These are phyloP conservation scores for Leptinotarsa rubiginosa DNA, from an alignment of 2,888 invertebrate genomes.

Conservation along the genomic window DNA sequence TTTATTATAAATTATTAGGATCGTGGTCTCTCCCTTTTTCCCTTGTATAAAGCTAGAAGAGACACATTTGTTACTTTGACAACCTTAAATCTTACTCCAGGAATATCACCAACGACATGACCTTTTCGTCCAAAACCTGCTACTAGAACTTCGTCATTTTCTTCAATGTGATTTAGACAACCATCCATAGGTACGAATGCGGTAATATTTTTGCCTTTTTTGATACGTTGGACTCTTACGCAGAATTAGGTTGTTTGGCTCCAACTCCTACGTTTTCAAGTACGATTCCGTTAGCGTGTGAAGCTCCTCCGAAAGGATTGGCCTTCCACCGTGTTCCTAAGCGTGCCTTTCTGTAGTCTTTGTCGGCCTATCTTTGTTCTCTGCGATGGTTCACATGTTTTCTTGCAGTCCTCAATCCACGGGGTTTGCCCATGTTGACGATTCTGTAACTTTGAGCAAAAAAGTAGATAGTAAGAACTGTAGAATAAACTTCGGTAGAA, in stretches of 20 bases:
- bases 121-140: slow-evolving; percentile 99
- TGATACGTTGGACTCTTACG: slow-evolving; percentile 98
- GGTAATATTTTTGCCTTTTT: slow-evolving; percentile 99
- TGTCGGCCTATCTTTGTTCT: slow-evolving; percentile 99
- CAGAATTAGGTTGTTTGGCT: slow-evolving; percentile 99
- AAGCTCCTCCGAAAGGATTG: slow-evolving; percentile 99
- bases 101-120: slow-evolving; percentile 99
- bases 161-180: slow-evolving; percentile 99
- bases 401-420: slow-evolving; percentile 98
- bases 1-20: no score
- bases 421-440: slow-evolving; percentile 84
- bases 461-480: no score
- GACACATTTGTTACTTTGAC: no score
- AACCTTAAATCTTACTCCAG: slow-evolving; percentile 89
- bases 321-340: slow-evolving; percentile 99
- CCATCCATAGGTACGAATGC: slow-evolving; percentile 99
- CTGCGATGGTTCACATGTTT: slow-evolving; percentile 98
- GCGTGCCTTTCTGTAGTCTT: slow-evolving; percentile 99
- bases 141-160: slow-evolving; percentile 99
- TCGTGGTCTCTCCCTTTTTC: no score
- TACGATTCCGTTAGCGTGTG: slow-evolving; percentile 99
- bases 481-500: no score
- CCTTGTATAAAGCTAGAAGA: no score
- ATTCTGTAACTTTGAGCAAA: no score
- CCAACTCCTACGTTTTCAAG: slow-evolving; percentile 99